Base-by-base conservation (phyloP, 2,888 invertebrate species). In the Diploptera punctata region DNA sequence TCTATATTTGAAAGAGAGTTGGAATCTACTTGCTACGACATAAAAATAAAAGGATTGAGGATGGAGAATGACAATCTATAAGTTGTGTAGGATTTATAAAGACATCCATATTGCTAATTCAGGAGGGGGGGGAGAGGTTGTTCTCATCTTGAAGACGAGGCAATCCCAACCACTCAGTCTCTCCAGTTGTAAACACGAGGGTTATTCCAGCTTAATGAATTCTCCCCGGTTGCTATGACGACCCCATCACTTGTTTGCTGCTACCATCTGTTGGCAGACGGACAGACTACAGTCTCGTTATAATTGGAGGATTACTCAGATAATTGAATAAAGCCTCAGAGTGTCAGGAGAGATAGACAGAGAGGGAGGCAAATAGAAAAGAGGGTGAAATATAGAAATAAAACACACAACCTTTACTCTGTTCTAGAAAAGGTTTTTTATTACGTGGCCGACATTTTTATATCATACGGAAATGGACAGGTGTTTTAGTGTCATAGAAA, bases 231-330 rank as follows among this genome's bases (percentile, higher is more conserved):
- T 65, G 43, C 65, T 24, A 65, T 65, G 65, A 47, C 62, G 62
- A 69, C 38, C 31, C 57, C 65, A 71, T 65, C 61, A 70, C 61
- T 70, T 70, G 70, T 70, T 70, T 43, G 69, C 21, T 60, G 21
- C 69, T 71, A 61, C 71, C 71, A 71, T 71, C 71, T 71, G 71
- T 71, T 67, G 71, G 70, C 62, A 60, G 70, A 47, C 65, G 65
- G 65, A 47, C 65, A 18, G 43, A 65, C 47, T 44, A n/a, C 44
- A n/a, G 24, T 44, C 38, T 62, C 65, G 65, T 81, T 86, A 87
- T 88, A 88, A 87, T 88, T 87, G 87, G 86, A 84, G 88, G 88
- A 88, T 88, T 88, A 89, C 86, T 84, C 83, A 87, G 87, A 88
- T 88, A 89, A 89, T 89, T 88, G 88, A 88, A 88, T 87, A 81